A percentile compares a stretch with the other conserved stretches of the same genome.
phyloP scores from a whole-genome alignment of 2,888 invertebrate species.

The Portevinia maculata region DNA sequence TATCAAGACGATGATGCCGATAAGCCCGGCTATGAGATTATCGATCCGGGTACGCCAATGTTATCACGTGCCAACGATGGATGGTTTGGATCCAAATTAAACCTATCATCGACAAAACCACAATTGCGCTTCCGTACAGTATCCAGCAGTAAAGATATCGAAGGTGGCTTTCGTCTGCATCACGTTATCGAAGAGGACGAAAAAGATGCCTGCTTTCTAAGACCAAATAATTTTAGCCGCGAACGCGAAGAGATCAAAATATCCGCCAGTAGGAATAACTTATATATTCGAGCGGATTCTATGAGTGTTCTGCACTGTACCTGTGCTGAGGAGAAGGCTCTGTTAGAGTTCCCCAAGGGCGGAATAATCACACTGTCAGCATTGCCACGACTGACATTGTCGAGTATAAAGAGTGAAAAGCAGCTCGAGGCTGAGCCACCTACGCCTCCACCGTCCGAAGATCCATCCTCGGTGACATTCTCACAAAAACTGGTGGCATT shows the following conservation, averaged over 20 bases:
- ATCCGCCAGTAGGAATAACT: conserved; percentile 74
- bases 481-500: conserved; percentile 86
- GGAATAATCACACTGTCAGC: conserved; percentile 21
- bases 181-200: conserved; percentile 75
- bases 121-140: conserved; percentile 77
- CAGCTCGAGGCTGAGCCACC: conserved; percentile 47
- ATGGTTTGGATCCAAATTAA: conserved; percentile 80
- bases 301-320: conserved; percentile 76
- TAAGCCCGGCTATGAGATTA: conserved; percentile 87
- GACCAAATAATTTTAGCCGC: conserved; percentile 80
- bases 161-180: conserved; percentile 51
- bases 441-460: conserved; percentile 68
- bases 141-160: conserved; percentile 74
- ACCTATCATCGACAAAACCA: conserved; percentile 79
- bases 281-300: conserved; percentile 71
- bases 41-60: conserved; percentile 88
- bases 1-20: conserved; percentile 85
- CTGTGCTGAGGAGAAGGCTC: conserved; percentile 77
- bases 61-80: conserved; percentile 84
- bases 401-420: conserved; percentile 41
- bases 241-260: conserved; percentile 78
- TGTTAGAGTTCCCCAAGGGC: conserved; percentile 75
- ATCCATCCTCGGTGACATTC: conserved; percentile 76
- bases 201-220: conserved; percentile 76
- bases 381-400: conserved; percentile 22